These are phyloP conservation scores for Microtus montanus DNA, from an alignment of 2,113 vertebrate genomes.

Conservation along the genomic window DNA sequence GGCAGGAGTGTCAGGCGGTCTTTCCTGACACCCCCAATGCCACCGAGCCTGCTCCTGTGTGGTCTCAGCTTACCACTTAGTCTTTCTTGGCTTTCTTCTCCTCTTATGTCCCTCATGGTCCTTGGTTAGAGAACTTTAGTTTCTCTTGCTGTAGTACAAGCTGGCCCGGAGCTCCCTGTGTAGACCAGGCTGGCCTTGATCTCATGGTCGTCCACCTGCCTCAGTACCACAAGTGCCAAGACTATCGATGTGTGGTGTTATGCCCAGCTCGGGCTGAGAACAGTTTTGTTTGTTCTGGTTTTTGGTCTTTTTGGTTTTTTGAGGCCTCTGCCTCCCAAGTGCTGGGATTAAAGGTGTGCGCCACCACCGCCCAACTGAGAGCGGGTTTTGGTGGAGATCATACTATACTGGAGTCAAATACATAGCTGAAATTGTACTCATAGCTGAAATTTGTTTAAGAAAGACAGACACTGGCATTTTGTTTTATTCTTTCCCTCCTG, in stretches of 20 bases:
- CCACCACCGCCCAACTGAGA: background rate
- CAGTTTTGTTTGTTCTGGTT: background rate
- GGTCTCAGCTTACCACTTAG: background rate
- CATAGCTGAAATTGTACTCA: constrained; percentile 15
- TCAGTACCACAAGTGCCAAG: background rate
- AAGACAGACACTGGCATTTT: background rate
- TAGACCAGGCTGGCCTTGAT: background rate
- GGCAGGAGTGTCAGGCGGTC: background rate
- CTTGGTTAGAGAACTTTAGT: background rate
- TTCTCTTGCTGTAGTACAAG: background rate
- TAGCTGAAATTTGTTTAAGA: constrained; percentile 10
- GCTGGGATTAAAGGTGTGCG: no score
- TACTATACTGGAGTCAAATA: background rate
- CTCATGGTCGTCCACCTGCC: background rate
- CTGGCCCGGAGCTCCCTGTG: background rate
- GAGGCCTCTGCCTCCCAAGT: no score
- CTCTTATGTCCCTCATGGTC: background rate
- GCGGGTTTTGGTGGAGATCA: constrained; percentile 23
- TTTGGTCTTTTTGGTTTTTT: no score
- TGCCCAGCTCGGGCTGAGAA: background rate
- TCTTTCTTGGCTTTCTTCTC: background rate
- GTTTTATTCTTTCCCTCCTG: background rate
- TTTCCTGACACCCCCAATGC: background rate
- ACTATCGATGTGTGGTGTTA: background rate
- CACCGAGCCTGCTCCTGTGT: no score